A percentile compares a stretch with the other conserved stretches of the same genome.
These are phyloP conservation scores for Brenthis hecate DNA, from an alignment of 2,888 invertebrate genomes.

Conservation along the genomic window DNA sequence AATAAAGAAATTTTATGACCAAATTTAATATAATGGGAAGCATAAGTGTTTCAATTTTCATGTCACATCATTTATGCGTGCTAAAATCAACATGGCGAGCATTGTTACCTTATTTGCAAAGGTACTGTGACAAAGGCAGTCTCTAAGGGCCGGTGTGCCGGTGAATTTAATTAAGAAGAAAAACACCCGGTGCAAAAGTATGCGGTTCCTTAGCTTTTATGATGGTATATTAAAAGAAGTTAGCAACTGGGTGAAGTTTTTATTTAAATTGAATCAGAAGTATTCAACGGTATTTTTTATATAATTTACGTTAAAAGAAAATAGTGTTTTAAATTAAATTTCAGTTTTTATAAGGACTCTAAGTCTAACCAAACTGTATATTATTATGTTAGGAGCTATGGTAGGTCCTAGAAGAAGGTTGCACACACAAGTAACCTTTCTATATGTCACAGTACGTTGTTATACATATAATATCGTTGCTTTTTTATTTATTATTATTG, in stretches of 20 bases:
- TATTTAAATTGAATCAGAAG: neutral
- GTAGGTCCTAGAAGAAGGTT: too few relatives aligned
- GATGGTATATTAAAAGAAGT: constrained; percentile 15
- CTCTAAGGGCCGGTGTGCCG: constrained; percentile 20
- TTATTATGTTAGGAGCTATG: too few relatives aligned
- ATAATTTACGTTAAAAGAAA: neutral
- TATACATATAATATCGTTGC: too few relatives aligned
- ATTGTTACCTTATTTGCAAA: constrained; percentile 24
- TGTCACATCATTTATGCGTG: constrained; percentile 9
- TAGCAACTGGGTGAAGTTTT: constrained; percentile 3
- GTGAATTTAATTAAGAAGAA: constrained; percentile 39
- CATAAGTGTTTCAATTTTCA: constrained; percentile 3
- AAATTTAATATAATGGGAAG: too few relatives aligned
- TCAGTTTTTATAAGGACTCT: too few relatives aligned
- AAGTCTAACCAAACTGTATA: too few relatives aligned
- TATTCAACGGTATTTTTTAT: neutral
- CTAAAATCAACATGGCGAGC: constrained; percentile 15
- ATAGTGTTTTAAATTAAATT: too few relatives aligned
- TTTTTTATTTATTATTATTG: too few relatives aligned
- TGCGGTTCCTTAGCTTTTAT: constrained; percentile 26
- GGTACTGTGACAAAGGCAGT: constrained; percentile 24
- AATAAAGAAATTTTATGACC: too few relatives aligned
- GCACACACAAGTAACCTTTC: too few relatives aligned
- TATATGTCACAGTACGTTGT: too few relatives aligned
- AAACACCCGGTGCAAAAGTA: constrained; percentile 32